Base-by-base conservation (phyloP, 2,888 invertebrate species). In the Malthinus flaveolus region DNA sequence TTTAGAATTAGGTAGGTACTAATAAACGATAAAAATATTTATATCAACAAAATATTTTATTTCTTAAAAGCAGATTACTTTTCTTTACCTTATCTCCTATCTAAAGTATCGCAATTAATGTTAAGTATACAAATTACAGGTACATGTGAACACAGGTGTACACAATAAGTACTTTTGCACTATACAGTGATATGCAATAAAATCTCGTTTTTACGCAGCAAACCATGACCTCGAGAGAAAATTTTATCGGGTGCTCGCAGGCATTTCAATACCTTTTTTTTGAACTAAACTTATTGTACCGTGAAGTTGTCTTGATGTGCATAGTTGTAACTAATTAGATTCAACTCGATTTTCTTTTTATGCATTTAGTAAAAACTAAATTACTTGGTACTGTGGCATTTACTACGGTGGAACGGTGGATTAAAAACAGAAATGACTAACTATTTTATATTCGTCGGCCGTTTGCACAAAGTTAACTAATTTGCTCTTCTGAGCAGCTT, bases 191-290 rank as follows among this genome's bases (percentile, higher is more conserved):
- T 35, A 45, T 49, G 45, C 37, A 34, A 49, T 45, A 42, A 49
- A 48, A 55, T 56, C 50, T 33, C 45, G 37, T 50, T 36, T 47
- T 47, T 35, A 49, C 49, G 49, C 49, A 48, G 39, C 42, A 56
- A 55, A 56, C 49, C 49, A 45, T 49, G 49, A 56, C 49, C 46
- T 56, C 36, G 39, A 35, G 49, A 45, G 46, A 53, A 52, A 56
- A 56, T 37, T 54, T 50, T 36, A 37, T 56, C 56, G 49, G 56
- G 56, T 56, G 56, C 34, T 32, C 8, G 15, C 12, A 35, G 48
- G 42, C 32, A 23, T 31, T 31, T 53, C 47, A 44, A 42, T 54
- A 42, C 37, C 34, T 32, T 44, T 39, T 53, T 33, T 13, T 48
- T 23, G 5, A 23, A 23, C 11, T 10, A 10, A 33, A n/a, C 3